phyloP scores from a whole-genome alignment of 1,140 invertebrate genomes.

The Heliothis subflexa region DNA sequence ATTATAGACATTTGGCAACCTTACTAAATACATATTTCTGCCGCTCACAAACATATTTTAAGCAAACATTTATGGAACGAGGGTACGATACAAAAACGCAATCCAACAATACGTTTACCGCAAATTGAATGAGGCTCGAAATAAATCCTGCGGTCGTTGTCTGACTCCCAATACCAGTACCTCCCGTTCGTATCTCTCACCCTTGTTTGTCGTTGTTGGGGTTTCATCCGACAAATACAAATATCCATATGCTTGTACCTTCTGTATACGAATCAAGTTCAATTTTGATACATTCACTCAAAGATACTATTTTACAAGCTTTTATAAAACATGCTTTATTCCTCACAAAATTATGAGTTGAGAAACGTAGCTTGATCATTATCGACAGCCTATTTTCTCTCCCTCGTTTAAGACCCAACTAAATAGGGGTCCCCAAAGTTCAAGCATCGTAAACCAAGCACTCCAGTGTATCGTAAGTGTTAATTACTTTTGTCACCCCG shows the following conservation, averaged over 20 bases:
- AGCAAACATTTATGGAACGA: slow-evolving; percentile 42
- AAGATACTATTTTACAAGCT: too few species aligned
- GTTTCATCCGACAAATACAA: slow-evolving; percentile 67
- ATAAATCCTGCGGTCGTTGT: slow-evolving; percentile 82
- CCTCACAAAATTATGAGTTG: slow-evolving; percentile 60
- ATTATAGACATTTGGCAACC: neutral
- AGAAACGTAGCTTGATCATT: slow-evolving; percentile 67
- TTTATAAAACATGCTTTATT: neutral
- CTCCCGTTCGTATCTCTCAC: slow-evolving; percentile 68
- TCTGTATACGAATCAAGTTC: slow-evolving; percentile 11
- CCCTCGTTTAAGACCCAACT: slow-evolving; percentile 64
- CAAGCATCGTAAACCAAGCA: slow-evolving; percentile 70
- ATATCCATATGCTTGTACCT: slow-evolving; percentile 53
- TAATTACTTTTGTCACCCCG: slow-evolving; percentile 82
- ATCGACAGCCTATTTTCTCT: slow-evolving; percentile 65
- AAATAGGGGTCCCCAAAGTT: slow-evolving; percentile 61
- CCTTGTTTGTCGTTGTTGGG: slow-evolving; percentile 74
- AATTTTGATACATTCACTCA: slow-evolving; percentile 3
- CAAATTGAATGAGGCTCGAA: slow-evolving; percentile 83
- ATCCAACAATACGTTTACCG: slow-evolving; percentile 80
- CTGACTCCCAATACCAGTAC: slow-evolving; percentile 70
- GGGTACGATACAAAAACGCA: slow-evolving; percentile 69
- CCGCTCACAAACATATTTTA: slow-evolving; percentile 8
- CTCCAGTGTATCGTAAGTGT: slow-evolving; percentile 80
- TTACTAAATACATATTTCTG: slow-evolving; percentile 10